A percentile compares a stretch with the other conserved stretches of the same genome.
Evolutionary conservation across 2,888 invertebrate species (phyloP).

Genomic region (Himalopsyche japonica): DNA sequence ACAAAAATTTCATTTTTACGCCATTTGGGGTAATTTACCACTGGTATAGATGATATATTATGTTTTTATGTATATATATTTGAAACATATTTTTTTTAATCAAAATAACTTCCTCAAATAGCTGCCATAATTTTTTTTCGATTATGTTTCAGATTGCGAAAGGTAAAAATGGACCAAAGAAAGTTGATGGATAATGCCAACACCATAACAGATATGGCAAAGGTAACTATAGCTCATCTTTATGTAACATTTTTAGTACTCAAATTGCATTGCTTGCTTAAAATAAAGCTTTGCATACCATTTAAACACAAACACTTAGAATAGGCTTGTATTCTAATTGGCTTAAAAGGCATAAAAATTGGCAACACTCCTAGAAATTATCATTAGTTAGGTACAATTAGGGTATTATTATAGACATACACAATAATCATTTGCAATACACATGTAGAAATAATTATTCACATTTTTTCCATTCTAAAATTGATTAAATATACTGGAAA

Average conservation of each 20-base stretch:
- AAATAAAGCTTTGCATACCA: constrained; percentile 37
- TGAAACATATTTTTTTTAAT: no score
- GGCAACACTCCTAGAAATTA: no score
- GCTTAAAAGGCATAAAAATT: not conserved
- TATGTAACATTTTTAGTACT: constrained; percentile 34
- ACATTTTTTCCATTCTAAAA: no score
- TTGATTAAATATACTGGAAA: no score
- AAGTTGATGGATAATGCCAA: constrained; percentile 99
- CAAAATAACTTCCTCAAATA: no score
- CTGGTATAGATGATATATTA: no score
- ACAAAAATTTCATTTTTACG: no score
- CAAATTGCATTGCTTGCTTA: constrained; percentile 37
- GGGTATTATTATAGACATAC: not conserved
- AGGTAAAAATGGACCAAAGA: constrained; percentile 99
- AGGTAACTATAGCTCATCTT: constrained; percentile 69
- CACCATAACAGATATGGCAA: constrained; percentile 99
- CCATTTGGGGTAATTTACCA: no score
- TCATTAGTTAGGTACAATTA: no score
- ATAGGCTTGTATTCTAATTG: not conserved
- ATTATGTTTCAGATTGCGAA: constrained; percentile 77
- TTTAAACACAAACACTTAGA: not conserved
- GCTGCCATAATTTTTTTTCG: no score
- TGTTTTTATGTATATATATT: no score
- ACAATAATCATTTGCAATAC: not conserved
- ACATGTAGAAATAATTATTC: not conserved